A percentile compares a stretch with the other conserved stretches of the same genome.
Evolutionary conservation across 2,113 vertebrate species (phyloP).

Genomic region (Hydropotes inermis): DNA sequence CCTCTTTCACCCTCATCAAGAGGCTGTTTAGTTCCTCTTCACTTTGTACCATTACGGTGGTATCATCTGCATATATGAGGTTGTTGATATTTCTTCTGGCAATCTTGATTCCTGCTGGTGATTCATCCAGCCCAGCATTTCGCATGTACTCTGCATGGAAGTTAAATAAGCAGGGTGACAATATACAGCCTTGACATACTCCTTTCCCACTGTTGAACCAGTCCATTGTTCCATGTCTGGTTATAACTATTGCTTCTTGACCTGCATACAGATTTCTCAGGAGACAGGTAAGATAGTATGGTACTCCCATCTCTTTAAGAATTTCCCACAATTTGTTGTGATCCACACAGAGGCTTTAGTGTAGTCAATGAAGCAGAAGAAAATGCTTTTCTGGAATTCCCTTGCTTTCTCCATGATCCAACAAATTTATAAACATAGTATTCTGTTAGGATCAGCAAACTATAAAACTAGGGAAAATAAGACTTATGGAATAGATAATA

Average conservation of each 20-base stretch:
- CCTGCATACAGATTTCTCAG: not conserved
- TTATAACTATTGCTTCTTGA: not conserved
- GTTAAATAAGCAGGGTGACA: not conserved
- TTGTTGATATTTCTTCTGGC: not conserved
- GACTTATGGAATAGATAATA: not conserved
- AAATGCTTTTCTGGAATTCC: not conserved
- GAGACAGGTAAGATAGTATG: not conserved
- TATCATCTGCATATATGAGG: not conserved
- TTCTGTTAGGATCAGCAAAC: conserved; percentile 16
- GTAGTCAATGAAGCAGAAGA: not conserved
- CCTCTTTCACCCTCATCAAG: not conserved
- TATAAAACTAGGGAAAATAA: conserved; percentile 27
- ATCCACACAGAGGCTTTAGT: not conserved
- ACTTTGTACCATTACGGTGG: not conserved
- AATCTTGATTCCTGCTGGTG: not conserved
- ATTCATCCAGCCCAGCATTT: not conserved
- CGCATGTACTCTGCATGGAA: not conserved
- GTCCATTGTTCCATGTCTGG: not conserved
- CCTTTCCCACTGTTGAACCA: not conserved
- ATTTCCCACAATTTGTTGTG: not conserved
- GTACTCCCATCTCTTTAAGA: not conserved
- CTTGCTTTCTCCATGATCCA: not conserved
- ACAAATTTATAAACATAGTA: not conserved
- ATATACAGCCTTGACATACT: not conserved
- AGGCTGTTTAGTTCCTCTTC: not conserved